Evolutionary conservation across 1,140 invertebrate species (phyloP).

Genomic region (Brevipalpus yothersi): DNA sequence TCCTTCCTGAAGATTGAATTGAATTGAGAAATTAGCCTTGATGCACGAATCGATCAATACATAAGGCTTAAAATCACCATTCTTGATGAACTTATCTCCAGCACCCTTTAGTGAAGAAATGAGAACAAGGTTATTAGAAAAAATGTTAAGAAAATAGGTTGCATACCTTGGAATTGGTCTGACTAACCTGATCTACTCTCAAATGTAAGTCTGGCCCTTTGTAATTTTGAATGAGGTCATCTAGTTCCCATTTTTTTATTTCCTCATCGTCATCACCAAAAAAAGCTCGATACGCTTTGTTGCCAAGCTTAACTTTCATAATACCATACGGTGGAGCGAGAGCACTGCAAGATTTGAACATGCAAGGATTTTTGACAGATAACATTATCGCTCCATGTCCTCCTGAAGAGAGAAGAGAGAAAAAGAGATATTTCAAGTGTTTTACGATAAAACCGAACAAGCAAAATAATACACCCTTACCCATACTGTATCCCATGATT

Average conservation of each 20-base stretch:
- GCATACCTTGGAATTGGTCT: neutral
- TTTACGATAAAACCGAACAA: no score
- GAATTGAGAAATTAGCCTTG: conserved; percentile 18
- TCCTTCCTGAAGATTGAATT: conserved; percentile 50
- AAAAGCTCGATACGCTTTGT: conserved; percentile 53
- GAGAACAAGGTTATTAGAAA: no score
- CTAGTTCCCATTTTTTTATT: conserved; percentile 75
- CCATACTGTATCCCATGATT: conserved; percentile 45
- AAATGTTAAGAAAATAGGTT: no score
- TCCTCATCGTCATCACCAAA: conserved; percentile 35
- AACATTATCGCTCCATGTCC: conserved; percentile 69
- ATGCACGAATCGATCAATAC: no score
- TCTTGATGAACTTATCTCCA: no score
- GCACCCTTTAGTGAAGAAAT: no score
- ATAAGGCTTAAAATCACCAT: no score
- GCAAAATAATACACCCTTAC: conserved; percentile 19
- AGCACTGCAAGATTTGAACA: conserved; percentile 74
- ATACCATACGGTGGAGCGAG: conserved; percentile 91
- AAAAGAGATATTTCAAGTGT: no score
- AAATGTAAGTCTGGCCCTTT: conserved; percentile 56
- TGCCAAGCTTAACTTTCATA: conserved; percentile 52
- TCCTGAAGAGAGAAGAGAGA: no score
- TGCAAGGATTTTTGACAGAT: conserved; percentile 66
- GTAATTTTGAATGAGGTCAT: conserved; percentile 52
- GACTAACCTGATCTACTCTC: conserved; percentile 47